Conservation (phyloP, 2,113 vertebrate genomes). For the Boulengeromyrus knoepffleri region DNA sequence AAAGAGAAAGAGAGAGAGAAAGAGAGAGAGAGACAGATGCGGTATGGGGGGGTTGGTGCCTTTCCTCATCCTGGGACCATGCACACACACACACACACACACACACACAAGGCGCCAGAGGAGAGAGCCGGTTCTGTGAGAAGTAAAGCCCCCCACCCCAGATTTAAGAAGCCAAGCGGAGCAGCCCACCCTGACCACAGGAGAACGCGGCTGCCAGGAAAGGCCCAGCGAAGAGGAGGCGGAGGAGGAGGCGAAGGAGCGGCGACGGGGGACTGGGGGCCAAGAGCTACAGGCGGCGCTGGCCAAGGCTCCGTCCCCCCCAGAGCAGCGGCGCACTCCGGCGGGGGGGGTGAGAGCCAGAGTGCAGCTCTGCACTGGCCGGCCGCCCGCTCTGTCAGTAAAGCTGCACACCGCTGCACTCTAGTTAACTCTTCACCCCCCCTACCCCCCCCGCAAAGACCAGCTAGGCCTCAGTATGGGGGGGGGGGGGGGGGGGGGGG, state of each 20-base stretch:
- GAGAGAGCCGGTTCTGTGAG: not conserved
- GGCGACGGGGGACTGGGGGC: constrained; percentile 28
- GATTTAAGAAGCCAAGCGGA: not conserved
- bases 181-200: constrained; percentile 20
- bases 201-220: constrained; percentile 31
- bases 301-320: constrained; percentile 38
- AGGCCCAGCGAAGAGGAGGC: not conserved
- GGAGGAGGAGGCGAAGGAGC: constrained; percentile 16
- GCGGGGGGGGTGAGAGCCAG: constrained; percentile 57
- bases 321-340: constrained; percentile 35
- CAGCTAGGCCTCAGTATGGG: not conserved
- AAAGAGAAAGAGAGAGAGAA: not conserved
- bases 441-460: constrained; percentile 47
- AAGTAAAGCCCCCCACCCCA: not conserved
- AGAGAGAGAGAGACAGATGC: not conserved
- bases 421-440: constrained; percentile 69
- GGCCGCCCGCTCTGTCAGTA: constrained; percentile 73
- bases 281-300: constrained; percentile 37
- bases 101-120: not conserved
- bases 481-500: not conserved
- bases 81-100: not conserved
- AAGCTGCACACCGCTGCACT: constrained; percentile 70
- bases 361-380: constrained; percentile 70
- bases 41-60: not conserved
- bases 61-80: not conserved